Conservation (phyloP, 2,888 invertebrate species). For the Kryphioiulus occultus region DNA sequence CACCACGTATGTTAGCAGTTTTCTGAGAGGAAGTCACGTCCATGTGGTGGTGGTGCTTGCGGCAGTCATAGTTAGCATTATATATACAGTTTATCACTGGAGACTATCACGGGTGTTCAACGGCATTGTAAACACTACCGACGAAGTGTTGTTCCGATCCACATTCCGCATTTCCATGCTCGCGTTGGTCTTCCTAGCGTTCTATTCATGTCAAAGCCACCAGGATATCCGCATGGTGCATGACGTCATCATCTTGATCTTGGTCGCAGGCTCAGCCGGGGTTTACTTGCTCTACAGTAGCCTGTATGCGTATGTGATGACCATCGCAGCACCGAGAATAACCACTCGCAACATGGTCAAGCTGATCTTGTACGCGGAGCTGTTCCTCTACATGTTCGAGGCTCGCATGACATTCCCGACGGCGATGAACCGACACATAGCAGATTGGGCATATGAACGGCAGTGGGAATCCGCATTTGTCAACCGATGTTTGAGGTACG, state of each 20-base stretch:
- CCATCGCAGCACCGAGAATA: conserved; percentile 1
- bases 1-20: neutral
- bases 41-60: conserved; percentile 40
- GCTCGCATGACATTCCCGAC: conserved; percentile 46
- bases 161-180: conserved; percentile 15
- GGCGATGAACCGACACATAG: conserved; percentile 28
- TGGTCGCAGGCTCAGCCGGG: conserved; percentile 22
- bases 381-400: conserved; percentile 51
- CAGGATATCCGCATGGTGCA: conserved; percentile 46
- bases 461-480: conserved; percentile 51
- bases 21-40: conserved; percentile 17
- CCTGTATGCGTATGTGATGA: conserved; percentile 42
- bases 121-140: neutral
- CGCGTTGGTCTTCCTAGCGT: neutral
- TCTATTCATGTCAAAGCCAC: conserved; percentile 46
- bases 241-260: conserved; percentile 48
- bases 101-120: neutral
- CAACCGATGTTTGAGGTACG: conserved; percentile 49
- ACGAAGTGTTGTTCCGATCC: conserved; percentile 29
- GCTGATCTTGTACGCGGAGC: conserved; percentile 50
- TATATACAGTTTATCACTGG: neutral
- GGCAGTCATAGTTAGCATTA: neutral
- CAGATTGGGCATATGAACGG: conserved; percentile 46
- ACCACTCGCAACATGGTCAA: conserved; percentile 46
- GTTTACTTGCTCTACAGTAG: conserved; percentile 45